A percentile compares a stretch with the other conserved stretches of the same genome.
phyloP scores from a whole-genome alignment of 92 coral and sea anemone genomes.

The Phenganax stokvisi region DNA sequence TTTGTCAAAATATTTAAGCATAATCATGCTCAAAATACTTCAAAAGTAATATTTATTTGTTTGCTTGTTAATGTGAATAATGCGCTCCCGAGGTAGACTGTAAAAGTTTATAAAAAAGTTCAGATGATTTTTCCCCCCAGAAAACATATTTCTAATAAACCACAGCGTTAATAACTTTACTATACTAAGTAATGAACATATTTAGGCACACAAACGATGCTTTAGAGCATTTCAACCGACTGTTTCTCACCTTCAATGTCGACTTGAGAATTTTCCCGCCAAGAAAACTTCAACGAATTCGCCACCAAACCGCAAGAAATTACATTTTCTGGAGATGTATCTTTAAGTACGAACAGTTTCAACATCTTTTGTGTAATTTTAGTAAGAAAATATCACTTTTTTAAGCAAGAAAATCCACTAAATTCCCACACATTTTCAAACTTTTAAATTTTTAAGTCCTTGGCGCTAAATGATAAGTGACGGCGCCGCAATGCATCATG shows the following conservation, averaged over 20 bases:
- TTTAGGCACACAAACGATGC: neutral
- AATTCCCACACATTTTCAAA: neutral
- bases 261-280: neutral
- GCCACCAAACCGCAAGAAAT: neutral
- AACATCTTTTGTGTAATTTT: neutral
- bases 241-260: neutral
- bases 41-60: too few species aligned
- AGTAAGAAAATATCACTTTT: neutral
- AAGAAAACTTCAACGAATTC: neutral
- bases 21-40: too few species aligned
- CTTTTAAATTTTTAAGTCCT: neutral
- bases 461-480: constrained; percentile 2
- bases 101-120: too few species aligned
- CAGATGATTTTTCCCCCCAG: too few species aligned
- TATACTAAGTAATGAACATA: too few species aligned
- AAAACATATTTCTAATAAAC: neutral
- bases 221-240: neutral
- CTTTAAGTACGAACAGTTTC: neutral
- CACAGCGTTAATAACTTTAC: neutral
- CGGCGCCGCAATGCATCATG: neutral
- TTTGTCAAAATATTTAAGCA: too few species aligned
- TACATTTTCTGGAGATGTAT: neutral
- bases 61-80: too few species aligned
- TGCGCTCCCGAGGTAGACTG: too few species aligned
- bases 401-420: neutral